These are phyloP conservation scores for Callionymus lyra DNA, from an alignment of 2,113 vertebrate species.

Conservation along the genomic window DNA sequence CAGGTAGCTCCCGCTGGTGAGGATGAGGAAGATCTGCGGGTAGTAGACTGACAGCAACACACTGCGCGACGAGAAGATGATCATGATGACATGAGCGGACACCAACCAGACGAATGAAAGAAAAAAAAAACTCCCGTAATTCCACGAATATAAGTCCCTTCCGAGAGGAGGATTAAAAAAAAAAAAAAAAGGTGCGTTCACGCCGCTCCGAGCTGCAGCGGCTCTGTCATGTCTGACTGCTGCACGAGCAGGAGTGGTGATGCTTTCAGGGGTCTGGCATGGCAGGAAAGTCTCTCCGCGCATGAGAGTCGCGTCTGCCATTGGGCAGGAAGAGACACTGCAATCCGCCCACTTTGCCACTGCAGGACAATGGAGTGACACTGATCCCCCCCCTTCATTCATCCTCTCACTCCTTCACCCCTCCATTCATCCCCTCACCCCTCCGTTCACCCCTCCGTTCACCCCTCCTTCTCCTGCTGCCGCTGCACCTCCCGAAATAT, in stretches of 20 bases:
- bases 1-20: conserved; percentile 95
- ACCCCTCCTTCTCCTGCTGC: background rate
- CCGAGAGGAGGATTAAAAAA: conserved; percentile 14
- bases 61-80: conserved; percentile 87
- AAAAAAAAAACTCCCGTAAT: conserved; percentile 42
- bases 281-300: conserved; percentile 77
- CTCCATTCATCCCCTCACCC: background rate
- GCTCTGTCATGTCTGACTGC: conserved; percentile 79
- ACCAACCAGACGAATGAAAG: background rate
- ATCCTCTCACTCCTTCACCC: conserved; percentile 23
- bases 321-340: conserved; percentile 75
- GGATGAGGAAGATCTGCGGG: conserved; percentile 95
- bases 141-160: conserved; percentile 56
- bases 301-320: conserved; percentile 77
- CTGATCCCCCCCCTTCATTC: conserved; percentile 51
- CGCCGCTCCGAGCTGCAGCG: conserved; percentile 68
- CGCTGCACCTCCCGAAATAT: conserved; percentile 33
- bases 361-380: conserved; percentile 62
- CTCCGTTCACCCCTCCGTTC: too few relatives aligned
- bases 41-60: conserved; percentile 93
- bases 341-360: conserved; percentile 79
- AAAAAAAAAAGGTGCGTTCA: conserved; percentile 42
- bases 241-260: conserved; percentile 72
- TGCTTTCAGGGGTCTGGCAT: conserved; percentile 79
- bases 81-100: conserved; percentile 76